Base-by-base conservation (phyloP, 1,140 invertebrate genomes). In the Latrodectus geometricus region DNA sequence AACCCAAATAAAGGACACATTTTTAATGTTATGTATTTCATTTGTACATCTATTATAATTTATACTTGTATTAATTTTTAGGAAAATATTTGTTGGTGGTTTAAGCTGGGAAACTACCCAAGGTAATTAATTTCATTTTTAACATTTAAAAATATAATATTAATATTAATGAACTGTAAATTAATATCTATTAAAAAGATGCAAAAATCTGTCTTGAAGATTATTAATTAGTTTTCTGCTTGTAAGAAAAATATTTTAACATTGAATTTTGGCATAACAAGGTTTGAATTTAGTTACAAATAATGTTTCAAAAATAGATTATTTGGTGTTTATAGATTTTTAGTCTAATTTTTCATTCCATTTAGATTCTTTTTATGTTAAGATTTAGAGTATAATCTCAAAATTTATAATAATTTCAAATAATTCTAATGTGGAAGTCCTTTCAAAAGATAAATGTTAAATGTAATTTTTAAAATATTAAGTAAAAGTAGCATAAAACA, bases 51-150 rank as follows among this genome's bases (percentile, higher is more conserved):
- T n/a, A n/a, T n/a, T n/a, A n/a, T n/a, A n/a, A n/a, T n/a, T n/a
- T n/a, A n/a, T n/a, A n/a, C n/a, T n/a, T n/a, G n/a, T n/a, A n/a
- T n/a, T n/a, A n/a, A n/a, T n/a, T n/a, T n/a, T 68, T 92, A 97
- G 96, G 92, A 98, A 99, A 95, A 93, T 98, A 90, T 98, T 98
- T 93, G 97, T 98, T 89, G 97, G 97, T 89, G 97, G 97, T 87
- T 93, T 99, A 88, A 98, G 97, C 90, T 98, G 97, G 97, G 96
- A 98, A 91, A 98, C 97, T 80, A 97, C 96, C 84, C 96, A 97
- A 92, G 93, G 92, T 93, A 90, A 70, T 15, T 52, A 69, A 75
- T 35, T 35, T 35, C 9, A 74, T 56, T 56, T 82, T 73, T 48
- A 23, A 14, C 8, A 11, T 9, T 49, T 12, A 11, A 5, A n/a